These are phyloP conservation scores for Choloepus didactylus DNA, from an alignment of 2,797 vertebrate genomes.

Conservation along the genomic window DNA sequence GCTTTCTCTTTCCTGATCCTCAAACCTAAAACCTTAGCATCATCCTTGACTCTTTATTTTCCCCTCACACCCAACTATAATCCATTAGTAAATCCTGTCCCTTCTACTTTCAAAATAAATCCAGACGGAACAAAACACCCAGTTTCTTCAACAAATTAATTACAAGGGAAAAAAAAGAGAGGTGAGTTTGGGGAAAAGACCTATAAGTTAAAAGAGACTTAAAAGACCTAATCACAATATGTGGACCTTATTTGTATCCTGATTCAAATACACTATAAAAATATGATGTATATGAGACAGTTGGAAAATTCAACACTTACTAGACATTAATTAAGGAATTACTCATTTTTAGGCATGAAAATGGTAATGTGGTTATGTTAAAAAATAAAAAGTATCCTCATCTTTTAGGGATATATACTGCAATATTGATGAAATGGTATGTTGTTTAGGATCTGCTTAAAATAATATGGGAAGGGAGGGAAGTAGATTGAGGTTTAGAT, in stretches of 20 bases:
- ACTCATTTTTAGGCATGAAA: slow-evolving; percentile 3
- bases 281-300: neutral
- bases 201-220: slow-evolving; percentile 42
- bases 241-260: slow-evolving; percentile 11
- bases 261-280: neutral
- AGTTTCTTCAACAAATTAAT: slow-evolving; percentile 27
- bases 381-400: slow-evolving; percentile 13
- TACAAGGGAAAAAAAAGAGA: neutral
- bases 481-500: neutral
- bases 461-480: slow-evolving; percentile 6
- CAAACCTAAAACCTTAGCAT: neutral
- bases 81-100: slow-evolving; percentile 1
- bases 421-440: slow-evolving; percentile 37
- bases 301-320: neutral
- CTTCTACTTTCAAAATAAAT: neutral
- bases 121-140: neutral
- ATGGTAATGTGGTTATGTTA: slow-evolving; percentile 3
- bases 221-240: neutral
- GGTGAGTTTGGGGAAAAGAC: neutral
- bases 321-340: slow-evolving; percentile 14
- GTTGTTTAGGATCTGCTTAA: slow-evolving; percentile 20
- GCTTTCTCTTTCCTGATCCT: neutral
- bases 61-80: neutral
- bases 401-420: slow-evolving; percentile 29
- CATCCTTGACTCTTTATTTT: neutral